phyloP scores from a whole-genome alignment of 2,888 invertebrate genomes.

The Chaetogeoica ovagalla region DNA sequence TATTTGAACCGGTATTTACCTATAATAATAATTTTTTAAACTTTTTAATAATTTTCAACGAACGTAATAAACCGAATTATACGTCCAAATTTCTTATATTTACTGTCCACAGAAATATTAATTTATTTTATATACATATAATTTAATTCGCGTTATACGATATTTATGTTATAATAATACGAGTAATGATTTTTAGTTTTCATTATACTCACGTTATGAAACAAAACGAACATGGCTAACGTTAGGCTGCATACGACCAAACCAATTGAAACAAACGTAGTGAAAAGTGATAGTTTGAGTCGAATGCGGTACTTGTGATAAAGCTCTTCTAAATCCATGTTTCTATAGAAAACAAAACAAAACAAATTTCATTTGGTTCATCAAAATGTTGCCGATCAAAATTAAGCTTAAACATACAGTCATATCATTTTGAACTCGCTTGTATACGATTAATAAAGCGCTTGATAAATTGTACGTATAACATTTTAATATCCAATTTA shows the following conservation, averaged over 20 bases:
- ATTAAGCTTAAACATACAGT: neutral
- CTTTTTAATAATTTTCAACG: too few relatives aligned
- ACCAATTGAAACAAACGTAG: slow-evolving; percentile 65
- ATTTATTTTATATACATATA: too few relatives aligned
- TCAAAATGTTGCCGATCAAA: too few relatives aligned
- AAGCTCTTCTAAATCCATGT: slow-evolving; percentile 70
- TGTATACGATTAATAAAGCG: too few relatives aligned
- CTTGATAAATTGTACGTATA: too few relatives aligned
- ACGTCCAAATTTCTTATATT: too few relatives aligned
- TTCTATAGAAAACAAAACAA: slow-evolving; percentile 56
- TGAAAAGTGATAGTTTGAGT: slow-evolving; percentile 75
- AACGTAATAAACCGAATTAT: too few relatives aligned
- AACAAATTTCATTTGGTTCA: neutral
- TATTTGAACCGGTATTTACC: too few relatives aligned
- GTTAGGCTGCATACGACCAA: slow-evolving; percentile 39
- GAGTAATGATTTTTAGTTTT: neutral
- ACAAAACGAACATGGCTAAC: slow-evolving; percentile 33
- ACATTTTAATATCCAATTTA: too few relatives aligned
- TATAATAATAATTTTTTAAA: too few relatives aligned
- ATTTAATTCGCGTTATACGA: too few relatives aligned
- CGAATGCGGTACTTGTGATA: slow-evolving; percentile 73
- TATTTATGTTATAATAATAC: neutral
- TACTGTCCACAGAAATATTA: too few relatives aligned
- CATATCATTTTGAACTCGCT: neutral
- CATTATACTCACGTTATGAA: slow-evolving; percentile 47